Evolutionary conservation across 2,797 vertebrate genomes (phyloP).

Genomic region (Thamnophis elegans): DNA sequence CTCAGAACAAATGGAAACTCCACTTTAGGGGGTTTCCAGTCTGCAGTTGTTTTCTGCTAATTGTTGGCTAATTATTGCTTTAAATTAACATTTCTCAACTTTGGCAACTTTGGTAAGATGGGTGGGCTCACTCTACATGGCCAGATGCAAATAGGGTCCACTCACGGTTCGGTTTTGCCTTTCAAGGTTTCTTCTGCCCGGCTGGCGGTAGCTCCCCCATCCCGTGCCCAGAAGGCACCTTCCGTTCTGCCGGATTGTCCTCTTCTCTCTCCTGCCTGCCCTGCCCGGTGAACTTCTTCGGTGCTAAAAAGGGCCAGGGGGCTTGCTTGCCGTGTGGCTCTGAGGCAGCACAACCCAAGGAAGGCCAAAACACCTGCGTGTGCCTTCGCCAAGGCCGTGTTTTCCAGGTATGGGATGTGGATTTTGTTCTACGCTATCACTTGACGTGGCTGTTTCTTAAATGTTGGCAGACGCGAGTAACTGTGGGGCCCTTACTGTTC

Average conservation of each 20-base stretch:
- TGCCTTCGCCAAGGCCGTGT: conserved; percentile 74
- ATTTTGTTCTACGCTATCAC: background rate
- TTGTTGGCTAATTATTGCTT: background rate
- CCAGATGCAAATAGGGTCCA: background rate
- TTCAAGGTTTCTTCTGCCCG: conserved; percentile 80
- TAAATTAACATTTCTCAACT: background rate
- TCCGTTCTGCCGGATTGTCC: conserved; percentile 62
- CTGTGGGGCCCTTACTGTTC: background rate
- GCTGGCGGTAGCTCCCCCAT: conserved; percentile 49
- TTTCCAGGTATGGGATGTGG: conserved; percentile 87
- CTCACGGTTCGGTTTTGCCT: background rate
- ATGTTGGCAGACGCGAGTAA: too few species aligned
- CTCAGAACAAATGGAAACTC: background rate
- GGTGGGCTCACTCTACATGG: background rate
- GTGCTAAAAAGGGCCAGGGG: conserved; percentile 70
- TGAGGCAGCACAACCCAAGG: conserved; percentile 75
- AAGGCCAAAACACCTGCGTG: conserved; percentile 77
- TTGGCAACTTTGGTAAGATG: background rate
- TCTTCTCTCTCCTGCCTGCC: conserved; percentile 66
- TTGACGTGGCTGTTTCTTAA: background rate
- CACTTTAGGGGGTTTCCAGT: too few species aligned
- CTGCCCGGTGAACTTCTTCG: conserved; percentile 84
- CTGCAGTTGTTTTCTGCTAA: background rate
- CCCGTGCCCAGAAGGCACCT: conserved; percentile 82
- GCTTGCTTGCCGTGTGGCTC: conserved; percentile 80